Evolutionary conservation across 2,113 vertebrate species (phyloP).

Genomic region (Muntiacus reevesi): DNA sequence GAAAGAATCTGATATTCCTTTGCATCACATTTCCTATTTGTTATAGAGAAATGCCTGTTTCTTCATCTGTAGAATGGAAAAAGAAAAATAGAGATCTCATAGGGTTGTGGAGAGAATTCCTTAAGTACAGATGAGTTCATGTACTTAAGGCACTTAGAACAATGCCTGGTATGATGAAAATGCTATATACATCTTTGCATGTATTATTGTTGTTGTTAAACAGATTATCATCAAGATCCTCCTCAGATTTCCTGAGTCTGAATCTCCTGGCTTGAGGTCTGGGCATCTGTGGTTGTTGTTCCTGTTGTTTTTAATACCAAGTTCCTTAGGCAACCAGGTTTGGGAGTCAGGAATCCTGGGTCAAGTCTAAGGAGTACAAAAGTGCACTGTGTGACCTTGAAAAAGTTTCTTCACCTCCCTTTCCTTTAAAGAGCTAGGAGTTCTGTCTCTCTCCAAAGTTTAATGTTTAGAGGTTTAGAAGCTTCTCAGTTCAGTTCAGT

Average conservation of each 20-base stretch:
- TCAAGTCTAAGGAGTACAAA: background rate
- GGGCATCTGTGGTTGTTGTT: background rate
- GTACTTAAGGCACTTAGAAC: background rate
- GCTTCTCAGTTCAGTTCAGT: background rate
- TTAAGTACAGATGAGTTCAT: background rate
- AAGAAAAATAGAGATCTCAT: background rate
- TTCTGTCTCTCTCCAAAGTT: background rate
- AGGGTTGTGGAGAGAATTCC: background rate
- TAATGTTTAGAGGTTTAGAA: background rate
- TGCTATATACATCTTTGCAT: background rate
- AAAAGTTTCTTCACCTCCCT: background rate
- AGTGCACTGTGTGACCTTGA: background rate
- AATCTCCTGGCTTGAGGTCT: background rate
- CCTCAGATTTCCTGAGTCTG: background rate
- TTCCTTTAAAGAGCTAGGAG: background rate
- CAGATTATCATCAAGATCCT: background rate
- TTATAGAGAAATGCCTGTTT: background rate
- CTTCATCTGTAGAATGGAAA: background rate
- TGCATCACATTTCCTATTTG: background rate
- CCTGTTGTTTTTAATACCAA: background rate
- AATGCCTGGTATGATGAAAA: background rate
- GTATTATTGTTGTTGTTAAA: background rate
- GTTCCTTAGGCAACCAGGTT: background rate
- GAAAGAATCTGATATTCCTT: background rate
- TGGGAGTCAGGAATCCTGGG: background rate